Percentiles rank a stretch among this genome's conserved stretches.
These are phyloP conservation scores for Temnothorax nylanderi DNA, from an alignment of 1,140 invertebrate genomes.

Conservation along the genomic window DNA sequence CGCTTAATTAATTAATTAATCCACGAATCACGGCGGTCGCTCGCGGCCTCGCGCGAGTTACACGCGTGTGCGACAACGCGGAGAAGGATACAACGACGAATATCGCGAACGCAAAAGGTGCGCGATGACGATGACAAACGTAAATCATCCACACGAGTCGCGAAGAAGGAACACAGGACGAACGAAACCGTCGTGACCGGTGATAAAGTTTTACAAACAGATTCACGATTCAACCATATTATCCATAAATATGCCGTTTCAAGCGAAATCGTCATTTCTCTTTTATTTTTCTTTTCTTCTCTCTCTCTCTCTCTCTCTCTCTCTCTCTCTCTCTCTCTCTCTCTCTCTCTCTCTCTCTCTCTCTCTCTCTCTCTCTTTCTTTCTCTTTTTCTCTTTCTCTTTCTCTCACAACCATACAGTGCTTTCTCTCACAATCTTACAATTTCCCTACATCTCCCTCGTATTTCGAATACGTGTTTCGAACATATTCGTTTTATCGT, in stretches of 20 bases:
- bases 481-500: constrained; percentile 22
- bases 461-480: background rate
- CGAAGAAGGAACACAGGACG: constrained; percentile 46
- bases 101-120: constrained; percentile 55
- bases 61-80: constrained; percentile 29
- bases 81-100: constrained; percentile 24
- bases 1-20: constrained; percentile 62
- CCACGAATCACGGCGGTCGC: constrained; percentile 43
- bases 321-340: constrained; percentile 2
- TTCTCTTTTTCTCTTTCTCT: constrained; percentile 18
- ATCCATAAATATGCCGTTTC: constrained; percentile 62
- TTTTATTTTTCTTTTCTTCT: constrained; percentile 20
- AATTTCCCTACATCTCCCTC: constrained; percentile 30
- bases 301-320: constrained; percentile 15
- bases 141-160: constrained; percentile 2
- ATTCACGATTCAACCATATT: constrained; percentile 85
- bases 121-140: constrained; percentile 46
- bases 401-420: constrained; percentile 6
- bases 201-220: constrained; percentile 73
- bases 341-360: too few species aligned
- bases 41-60: constrained; percentile 34
- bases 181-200: constrained; percentile 55
- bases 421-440: constrained; percentile 12
- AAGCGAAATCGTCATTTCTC: constrained; percentile 43
- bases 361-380: constrained; percentile 1